Percentiles rank a stretch among this genome's conserved stretches.
Evolutionary conservation across 30 jellyfish, hydroid and myxozoan genomes (phyloP).

Genomic region (Nemopilema nomurai): DNA sequence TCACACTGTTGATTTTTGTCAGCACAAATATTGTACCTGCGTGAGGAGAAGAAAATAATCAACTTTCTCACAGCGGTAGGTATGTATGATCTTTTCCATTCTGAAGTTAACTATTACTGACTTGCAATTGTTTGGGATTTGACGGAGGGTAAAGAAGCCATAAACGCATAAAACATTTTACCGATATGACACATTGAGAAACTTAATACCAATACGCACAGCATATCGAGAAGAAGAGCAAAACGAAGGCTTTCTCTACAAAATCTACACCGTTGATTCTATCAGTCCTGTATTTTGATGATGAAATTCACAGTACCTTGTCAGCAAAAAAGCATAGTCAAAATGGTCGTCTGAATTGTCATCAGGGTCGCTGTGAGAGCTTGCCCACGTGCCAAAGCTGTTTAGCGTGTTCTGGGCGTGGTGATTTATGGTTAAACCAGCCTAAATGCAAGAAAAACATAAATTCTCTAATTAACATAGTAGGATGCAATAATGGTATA

Average conservation of each 20-base stretch:
- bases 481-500: too few species aligned
- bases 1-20: constrained; percentile 98
- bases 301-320: constrained; percentile 61
- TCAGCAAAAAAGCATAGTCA: constrained; percentile 94
- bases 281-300: neutral
- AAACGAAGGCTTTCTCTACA: neutral
- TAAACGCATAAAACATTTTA: too few species aligned
- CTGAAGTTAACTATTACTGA: neutral
- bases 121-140: neutral
- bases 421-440: constrained; percentile 94
- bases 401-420: constrained; percentile 91
- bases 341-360: constrained; percentile 96
- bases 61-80: neutral
- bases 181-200: neutral
- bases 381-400: constrained; percentile 94
- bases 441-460: constrained; percentile 24
- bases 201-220: neutral
- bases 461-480: neutral
- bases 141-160: neutral
- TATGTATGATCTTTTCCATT: too few species aligned
- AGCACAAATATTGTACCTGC: constrained; percentile 98
- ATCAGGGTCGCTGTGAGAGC: constrained; percentile 91
- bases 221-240: neutral
- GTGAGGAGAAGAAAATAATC: neutral
- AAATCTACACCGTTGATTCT: neutral